Evolutionary conservation across 2,888 invertebrate genomes (phyloP).

Genomic region (Tridacna crocea): DNA sequence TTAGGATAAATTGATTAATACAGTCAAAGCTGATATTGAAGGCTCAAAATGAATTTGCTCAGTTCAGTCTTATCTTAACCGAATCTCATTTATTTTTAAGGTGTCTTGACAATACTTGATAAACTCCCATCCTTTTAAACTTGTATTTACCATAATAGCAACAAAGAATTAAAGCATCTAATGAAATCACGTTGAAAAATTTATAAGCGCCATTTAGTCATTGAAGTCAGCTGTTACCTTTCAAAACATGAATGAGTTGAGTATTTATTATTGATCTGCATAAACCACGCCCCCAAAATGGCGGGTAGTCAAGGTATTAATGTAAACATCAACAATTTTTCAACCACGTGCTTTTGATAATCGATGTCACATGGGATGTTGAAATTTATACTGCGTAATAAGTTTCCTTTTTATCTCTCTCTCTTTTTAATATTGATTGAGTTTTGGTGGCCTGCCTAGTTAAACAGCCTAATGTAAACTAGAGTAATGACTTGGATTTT

Average conservation of each 20-base stretch:
- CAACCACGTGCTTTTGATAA: slow-evolving; percentile 39
- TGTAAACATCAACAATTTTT: slow-evolving; percentile 49
- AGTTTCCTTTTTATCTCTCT: background rate
- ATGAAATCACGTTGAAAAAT: background rate
- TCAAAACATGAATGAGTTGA: background rate
- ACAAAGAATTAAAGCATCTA: too few species aligned
- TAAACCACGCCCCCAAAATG: slow-evolving; percentile 41
- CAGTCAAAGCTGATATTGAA: too few species aligned
- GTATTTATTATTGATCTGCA: background rate
- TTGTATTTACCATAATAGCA: too few species aligned
- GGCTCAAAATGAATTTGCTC: too few species aligned
- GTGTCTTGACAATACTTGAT: too few species aligned
- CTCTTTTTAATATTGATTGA: background rate
- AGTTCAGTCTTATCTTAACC: too few species aligned
- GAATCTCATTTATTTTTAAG: too few species aligned
- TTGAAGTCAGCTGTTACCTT: slow-evolving; percentile 12
- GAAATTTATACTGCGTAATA: slow-evolving; percentile 15
- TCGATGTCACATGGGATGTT: slow-evolving; percentile 19
- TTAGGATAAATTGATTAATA: too few species aligned
- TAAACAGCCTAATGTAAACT: background rate
- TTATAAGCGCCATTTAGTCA: slow-evolving; percentile 9
- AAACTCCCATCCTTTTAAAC: too few species aligned
- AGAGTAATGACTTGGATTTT: background rate
- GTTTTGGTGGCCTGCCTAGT: background rate
- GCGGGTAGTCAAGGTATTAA: slow-evolving; percentile 46